Percentiles rank a stretch among this genome's conserved stretches.
These are phyloP conservation scores for Triplophysa rosa DNA, from an alignment of 2,113 vertebrate species.

Conservation along the genomic window DNA sequence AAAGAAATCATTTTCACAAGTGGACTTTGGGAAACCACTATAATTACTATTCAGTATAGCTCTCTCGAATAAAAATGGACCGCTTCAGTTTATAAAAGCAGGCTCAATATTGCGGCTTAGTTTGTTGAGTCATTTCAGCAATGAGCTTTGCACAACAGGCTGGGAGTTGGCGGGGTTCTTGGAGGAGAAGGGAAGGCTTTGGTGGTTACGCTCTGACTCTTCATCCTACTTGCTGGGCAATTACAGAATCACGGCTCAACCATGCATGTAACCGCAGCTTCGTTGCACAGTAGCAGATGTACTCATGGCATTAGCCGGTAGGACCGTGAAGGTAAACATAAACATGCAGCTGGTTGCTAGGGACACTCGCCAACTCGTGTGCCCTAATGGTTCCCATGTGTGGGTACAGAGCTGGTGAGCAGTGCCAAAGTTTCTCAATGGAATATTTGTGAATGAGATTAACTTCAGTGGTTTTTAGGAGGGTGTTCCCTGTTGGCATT, in stretches of 20 bases:
- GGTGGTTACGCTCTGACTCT: slow-evolving; percentile 72
- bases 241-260: slow-evolving; percentile 80
- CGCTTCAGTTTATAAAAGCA: background rate
- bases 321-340: slow-evolving; percentile 79
- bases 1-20: too few relatives aligned
- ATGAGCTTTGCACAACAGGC: slow-evolving; percentile 59
- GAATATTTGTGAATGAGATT: slow-evolving; percentile 73
- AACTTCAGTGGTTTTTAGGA: slow-evolving; percentile 37
- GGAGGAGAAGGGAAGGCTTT: slow-evolving; percentile 66
- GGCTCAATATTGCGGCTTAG: background rate
- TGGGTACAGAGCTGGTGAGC: slow-evolving; percentile 59
- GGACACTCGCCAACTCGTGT: slow-evolving; percentile 71
- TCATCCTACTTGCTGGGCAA: slow-evolving; percentile 75
- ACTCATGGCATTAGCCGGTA: slow-evolving; percentile 72
- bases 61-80: background rate
- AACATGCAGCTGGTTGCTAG: slow-evolving; percentile 79
- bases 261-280: slow-evolving; percentile 79
- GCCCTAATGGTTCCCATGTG: slow-evolving; percentile 78
- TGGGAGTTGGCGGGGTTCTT: slow-evolving; percentile 43
- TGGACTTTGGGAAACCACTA: background rate
- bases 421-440: slow-evolving; percentile 64
- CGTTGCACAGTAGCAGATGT: slow-evolving; percentile 82
- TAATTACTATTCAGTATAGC: background rate
- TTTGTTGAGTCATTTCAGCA: background rate
- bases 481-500: slow-evolving; percentile 42